Evolutionary conservation across 1,140 invertebrate species (phyloP).

Genomic region (Saccostrea glomerata): DNA sequence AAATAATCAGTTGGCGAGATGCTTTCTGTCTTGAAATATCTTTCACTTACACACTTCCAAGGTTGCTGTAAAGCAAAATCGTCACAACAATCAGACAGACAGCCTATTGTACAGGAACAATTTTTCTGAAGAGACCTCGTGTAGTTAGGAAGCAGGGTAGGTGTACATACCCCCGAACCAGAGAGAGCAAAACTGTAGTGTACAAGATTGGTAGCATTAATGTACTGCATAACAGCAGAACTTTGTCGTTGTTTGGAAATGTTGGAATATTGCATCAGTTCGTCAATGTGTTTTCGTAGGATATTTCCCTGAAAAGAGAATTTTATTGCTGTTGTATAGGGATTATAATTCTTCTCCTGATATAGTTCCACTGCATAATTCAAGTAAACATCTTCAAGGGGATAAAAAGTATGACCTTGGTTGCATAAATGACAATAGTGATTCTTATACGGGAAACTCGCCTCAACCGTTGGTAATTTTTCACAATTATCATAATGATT

Average conservation of each 20-base stretch:
- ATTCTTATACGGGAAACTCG: conserved; percentile 3
- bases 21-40: too few species aligned
- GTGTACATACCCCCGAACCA: neutral
- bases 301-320: neutral
- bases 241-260: neutral
- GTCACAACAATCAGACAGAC: neutral
- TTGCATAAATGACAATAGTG: neutral
- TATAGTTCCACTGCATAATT: neutral
- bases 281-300: neutral
- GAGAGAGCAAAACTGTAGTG: neutral
- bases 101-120: neutral
- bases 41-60: neutral
- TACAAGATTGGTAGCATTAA: neutral
- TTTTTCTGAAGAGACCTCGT: neutral
- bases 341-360: neutral
- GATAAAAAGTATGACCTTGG: neutral
- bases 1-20: neutral
- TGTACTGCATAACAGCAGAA: neutral
- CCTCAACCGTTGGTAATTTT: neutral
- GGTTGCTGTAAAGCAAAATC: conserved; percentile 20
- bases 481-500: neutral
- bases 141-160: neutral
- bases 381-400: neutral
- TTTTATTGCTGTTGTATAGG: neutral
- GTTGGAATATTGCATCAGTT: neutral